phyloP scores from a whole-genome alignment of 2,888 invertebrate species.

The Watsonalla binaria region DNA sequence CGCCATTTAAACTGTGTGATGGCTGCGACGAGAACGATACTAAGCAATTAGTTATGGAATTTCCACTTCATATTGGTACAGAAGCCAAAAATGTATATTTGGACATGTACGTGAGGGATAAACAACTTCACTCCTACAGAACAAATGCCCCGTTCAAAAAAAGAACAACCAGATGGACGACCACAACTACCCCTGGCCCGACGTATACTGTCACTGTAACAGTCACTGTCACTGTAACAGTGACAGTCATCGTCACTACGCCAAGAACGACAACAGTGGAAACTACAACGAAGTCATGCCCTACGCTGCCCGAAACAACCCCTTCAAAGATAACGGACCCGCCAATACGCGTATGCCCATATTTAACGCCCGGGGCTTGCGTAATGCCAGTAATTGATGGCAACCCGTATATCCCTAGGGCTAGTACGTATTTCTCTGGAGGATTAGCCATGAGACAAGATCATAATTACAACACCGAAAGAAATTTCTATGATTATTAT shows the following conservation, averaged over 20 bases:
- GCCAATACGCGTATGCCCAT: not conserved
- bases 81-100: constrained; percentile 30
- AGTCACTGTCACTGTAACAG: not conserved
- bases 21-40: constrained; percentile 25
- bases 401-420: not conserved
- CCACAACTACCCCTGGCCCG: constrained; percentile 19
- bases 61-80: constrained; percentile 50
- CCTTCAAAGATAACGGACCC: not conserved
- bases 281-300: not conserved
- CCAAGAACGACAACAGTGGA: too few relatives aligned
- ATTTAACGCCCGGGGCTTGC: not conserved
- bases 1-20: constrained; percentile 54
- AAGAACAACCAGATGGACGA: constrained; percentile 20
- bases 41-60: constrained; percentile 37
- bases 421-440: too few relatives aligned
- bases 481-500: too few relatives aligned
- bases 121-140: constrained; percentile 14
- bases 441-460: too few relatives aligned
- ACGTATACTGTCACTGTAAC: constrained; percentile 2
- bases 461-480: too few relatives aligned
- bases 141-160: constrained; percentile 37
- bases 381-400: not conserved
- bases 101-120: constrained; percentile 33
- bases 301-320: not conserved
- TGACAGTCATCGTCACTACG: too few relatives aligned